A percentile compares a stretch with the other conserved stretches of the same genome.
Conservation (phyloP, 1,140 invertebrate genomes). For the Zaprionus inermis region DNA sequence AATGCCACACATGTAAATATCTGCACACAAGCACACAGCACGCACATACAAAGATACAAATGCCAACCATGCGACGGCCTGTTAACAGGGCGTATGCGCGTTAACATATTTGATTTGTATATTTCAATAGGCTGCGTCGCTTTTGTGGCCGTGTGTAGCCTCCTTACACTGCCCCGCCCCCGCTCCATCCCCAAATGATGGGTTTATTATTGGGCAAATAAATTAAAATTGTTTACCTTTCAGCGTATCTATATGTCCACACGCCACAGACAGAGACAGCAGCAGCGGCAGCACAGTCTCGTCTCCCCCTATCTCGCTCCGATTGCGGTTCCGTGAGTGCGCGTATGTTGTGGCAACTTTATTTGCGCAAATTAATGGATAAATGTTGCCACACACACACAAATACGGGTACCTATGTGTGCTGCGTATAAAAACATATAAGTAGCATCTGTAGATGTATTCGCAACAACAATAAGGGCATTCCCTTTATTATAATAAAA, state of each 20-base stretch:
- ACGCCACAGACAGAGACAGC: conserved; percentile 16
- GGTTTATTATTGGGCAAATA: conserved; percentile 80
- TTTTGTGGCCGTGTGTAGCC: conserved; percentile 23
- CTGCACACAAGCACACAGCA: conserved; percentile 4
- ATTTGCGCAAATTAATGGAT: conserved; percentile 80
- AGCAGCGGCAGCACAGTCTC: not conserved
- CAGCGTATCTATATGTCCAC: conserved; percentile 36
- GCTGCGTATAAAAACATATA: conserved; percentile 11
- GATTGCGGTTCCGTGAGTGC: conserved; percentile 73
- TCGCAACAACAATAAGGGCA: not conserved
- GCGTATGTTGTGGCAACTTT: conserved; percentile 76
- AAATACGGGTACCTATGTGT: not conserved
- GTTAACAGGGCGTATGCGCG: conserved; percentile 48
- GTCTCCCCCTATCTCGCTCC: conserved; percentile 42
- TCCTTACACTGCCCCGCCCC: too few relatives aligned
- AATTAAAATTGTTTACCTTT: conserved; percentile 82
- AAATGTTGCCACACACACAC: conserved; percentile 61
- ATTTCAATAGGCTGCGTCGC: conserved; percentile 39
- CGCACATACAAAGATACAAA: not conserved
- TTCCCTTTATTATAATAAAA: not conserved
- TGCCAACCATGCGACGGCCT: conserved; percentile 47
- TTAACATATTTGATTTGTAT: conserved; percentile 63
- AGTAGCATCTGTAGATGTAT: conserved; percentile 26
- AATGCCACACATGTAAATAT: conserved; percentile 48
- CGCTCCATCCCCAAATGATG: too few relatives aligned